These are phyloP conservation scores for Hoplodrina blanda DNA, from an alignment of 2,888 invertebrate species.

Conservation along the genomic window DNA sequence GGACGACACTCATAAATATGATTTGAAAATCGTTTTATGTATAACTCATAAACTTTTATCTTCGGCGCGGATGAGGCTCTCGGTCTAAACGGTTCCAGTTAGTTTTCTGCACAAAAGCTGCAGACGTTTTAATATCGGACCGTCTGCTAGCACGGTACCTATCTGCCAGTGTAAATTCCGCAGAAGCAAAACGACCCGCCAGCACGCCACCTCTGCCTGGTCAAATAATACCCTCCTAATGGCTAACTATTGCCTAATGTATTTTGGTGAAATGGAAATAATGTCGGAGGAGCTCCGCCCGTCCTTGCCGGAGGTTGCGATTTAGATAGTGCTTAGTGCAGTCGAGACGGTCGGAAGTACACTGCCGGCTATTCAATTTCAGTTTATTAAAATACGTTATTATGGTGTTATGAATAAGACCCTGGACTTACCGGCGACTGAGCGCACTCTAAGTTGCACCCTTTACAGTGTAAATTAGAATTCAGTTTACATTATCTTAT, in stretches of 20 bases:
- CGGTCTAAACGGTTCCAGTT: slow-evolving; percentile 83
- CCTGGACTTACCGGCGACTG: slow-evolving; percentile 45
- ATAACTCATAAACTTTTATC: slow-evolving; percentile 90
- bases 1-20: slow-evolving; percentile 88
- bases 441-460: slow-evolving; percentile 40
- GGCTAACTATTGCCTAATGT: slow-evolving; percentile 89
- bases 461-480: slow-evolving; percentile 34
- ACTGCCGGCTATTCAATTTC: slow-evolving; percentile 77
- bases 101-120: slow-evolving; percentile 87
- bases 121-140: slow-evolving; percentile 88
- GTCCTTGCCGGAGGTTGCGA: slow-evolving; percentile 79
- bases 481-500: slow-evolving; percentile 45
- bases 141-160: slow-evolving; percentile 80
- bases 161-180: slow-evolving; percentile 87
- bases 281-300: slow-evolving; percentile 74
- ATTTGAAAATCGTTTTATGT: slow-evolving; percentile 91
- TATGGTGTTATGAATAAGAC: slow-evolving; percentile 66
- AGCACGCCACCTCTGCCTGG: slow-evolving; percentile 87
- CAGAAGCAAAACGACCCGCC: slow-evolving; percentile 81
- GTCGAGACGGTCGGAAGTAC: slow-evolving; percentile 74
- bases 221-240: slow-evolving; percentile 88
- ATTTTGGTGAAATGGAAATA: slow-evolving; percentile 86
- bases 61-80: slow-evolving; percentile 79
- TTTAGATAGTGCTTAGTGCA: slow-evolving; percentile 82
- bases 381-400: slow-evolving; percentile 80